Conservation (phyloP, 92 coral and sea anemone species). For the Bergia puertoricense region DNA sequence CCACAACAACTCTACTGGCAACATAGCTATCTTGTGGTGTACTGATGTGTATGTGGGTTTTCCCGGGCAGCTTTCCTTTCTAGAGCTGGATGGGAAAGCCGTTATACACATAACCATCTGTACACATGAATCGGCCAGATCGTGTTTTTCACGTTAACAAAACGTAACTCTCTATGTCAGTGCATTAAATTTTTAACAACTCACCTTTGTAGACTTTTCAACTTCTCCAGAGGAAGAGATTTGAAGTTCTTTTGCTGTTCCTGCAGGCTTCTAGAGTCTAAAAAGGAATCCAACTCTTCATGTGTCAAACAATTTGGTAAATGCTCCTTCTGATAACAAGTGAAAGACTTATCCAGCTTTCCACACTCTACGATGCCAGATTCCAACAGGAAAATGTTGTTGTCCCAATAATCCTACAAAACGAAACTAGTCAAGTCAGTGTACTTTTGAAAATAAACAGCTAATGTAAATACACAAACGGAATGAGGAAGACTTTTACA, state of each 20-base stretch:
- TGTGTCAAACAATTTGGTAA: slow-evolving; percentile 13
- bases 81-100: too few relatives aligned
- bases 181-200: neutral
- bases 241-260: slow-evolving; percentile 27
- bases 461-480: neutral
- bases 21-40: too few relatives aligned
- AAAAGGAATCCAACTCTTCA: slow-evolving; percentile 23
- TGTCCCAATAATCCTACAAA: slow-evolving; percentile 26
- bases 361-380: slow-evolving; percentile 35
- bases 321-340: slow-evolving; percentile 5
- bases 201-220: slow-evolving; percentile 11
- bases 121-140: too few relatives aligned
- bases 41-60: too few relatives aligned
- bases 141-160: neutral
- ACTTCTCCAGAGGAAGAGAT: slow-evolving; percentile 19
- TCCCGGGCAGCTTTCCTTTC: too few relatives aligned
- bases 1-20: too few relatives aligned
- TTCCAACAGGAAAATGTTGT: slow-evolving; percentile 5
- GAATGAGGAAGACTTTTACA: neutral
- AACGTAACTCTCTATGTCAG: neutral
- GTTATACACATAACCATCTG: too few relatives aligned
- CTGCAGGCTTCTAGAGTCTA: slow-evolving; percentile 12
- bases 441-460: neutral
- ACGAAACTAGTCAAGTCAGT: neutral
- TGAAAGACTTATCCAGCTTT: slow-evolving; percentile 26